These are phyloP conservation scores for Nyctibius bracteatus DNA, from an alignment of 2,113 vertebrate species.

Conservation along the genomic window DNA sequence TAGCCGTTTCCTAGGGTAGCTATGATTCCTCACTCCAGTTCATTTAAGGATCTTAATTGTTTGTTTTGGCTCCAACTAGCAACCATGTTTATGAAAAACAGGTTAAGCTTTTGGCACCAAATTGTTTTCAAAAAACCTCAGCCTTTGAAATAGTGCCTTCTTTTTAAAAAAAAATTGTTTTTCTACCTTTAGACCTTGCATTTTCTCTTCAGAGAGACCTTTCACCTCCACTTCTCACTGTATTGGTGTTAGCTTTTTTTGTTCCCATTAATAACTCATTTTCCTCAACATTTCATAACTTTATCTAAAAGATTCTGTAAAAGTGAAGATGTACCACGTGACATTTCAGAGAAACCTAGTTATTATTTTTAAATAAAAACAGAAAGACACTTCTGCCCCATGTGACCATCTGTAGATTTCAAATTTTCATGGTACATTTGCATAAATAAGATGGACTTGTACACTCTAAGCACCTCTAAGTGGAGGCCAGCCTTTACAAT, in stretches of 20 bases:
- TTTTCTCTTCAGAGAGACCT: constrained; percentile 39
- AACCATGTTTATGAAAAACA: constrained; percentile 79
- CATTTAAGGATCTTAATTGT: constrained; percentile 70
- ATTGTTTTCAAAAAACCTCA: constrained; percentile 58
- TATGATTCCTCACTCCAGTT: constrained; percentile 56
- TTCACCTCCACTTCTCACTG: background rate
- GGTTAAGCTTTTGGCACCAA: constrained; percentile 80
- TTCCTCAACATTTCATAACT: background rate
- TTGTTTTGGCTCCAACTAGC: constrained; percentile 70
- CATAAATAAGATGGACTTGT: background rate
- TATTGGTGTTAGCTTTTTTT: background rate
- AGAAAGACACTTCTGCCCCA: background rate
- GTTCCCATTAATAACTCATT: background rate
- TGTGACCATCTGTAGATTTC: background rate
- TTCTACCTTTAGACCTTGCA: constrained; percentile 29
- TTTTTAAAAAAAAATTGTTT: constrained; percentile 20
- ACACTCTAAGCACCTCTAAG: background rate
- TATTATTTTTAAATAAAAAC: background rate
- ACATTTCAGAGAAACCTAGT: background rate
- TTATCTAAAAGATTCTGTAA: background rate
- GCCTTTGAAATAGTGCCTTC: constrained; percentile 61
- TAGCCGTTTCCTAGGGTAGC: constrained; percentile 26
- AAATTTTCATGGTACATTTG: background rate
- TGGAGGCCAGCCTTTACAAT: background rate
- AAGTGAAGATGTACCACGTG: background rate